Conservation (phyloP, 2,888 invertebrate genomes). For the Tetragnatha montana region DNA sequence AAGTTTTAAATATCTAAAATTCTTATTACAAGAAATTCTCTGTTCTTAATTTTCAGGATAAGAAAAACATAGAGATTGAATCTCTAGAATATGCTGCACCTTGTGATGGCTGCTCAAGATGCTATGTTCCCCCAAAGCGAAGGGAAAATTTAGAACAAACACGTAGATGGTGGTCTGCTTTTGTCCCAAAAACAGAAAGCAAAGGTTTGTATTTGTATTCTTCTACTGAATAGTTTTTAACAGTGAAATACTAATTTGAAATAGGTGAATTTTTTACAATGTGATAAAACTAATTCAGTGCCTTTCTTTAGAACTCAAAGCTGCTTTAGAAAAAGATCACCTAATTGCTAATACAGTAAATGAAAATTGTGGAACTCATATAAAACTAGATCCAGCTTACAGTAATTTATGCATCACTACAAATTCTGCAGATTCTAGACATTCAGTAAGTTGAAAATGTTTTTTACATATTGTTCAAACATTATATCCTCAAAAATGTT, state of each 20-base stretch:
- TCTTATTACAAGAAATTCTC: background rate
- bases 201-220: constrained; percentile 1
- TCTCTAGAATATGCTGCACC: constrained; percentile 86
- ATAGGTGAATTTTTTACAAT: background rate
- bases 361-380: constrained; percentile 53
- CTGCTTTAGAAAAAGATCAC: background rate
- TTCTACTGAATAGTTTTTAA: background rate
- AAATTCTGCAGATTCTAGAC: background rate
- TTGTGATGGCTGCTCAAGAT: constrained; percentile 88
- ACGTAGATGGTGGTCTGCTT: constrained; percentile 78
- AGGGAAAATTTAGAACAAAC: background rate
- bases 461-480: background rate
- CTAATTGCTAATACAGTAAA: constrained; percentile 11
- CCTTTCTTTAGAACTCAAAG: background rate
- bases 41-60: constrained; percentile 76
- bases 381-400: constrained; percentile 17
- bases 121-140: constrained; percentile 77
- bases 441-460: constrained; percentile 8
- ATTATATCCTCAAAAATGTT: background rate
- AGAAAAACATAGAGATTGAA: constrained; percentile 79
- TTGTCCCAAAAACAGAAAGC: constrained; percentile 75
- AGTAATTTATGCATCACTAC: constrained; percentile 44
- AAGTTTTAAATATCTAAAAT: background rate
- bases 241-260: background rate
- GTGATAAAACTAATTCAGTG: no score